These are phyloP conservation scores for Oreonectes daqikongensis DNA, from an alignment of 2,797 vertebrate genomes.

Conservation along the genomic window DNA sequence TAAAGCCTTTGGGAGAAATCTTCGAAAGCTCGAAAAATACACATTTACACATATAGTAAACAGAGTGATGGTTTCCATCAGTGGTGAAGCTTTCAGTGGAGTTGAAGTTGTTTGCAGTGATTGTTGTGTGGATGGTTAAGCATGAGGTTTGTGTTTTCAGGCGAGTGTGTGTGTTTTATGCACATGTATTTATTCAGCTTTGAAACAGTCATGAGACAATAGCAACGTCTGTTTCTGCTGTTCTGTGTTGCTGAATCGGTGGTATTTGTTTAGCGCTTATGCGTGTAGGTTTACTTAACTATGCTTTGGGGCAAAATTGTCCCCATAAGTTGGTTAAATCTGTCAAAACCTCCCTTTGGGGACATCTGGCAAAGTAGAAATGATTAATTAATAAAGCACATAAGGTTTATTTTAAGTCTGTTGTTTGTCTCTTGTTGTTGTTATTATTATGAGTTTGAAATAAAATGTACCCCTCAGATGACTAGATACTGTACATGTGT, in stretches of 20 bases:
- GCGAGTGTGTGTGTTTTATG: constrained; percentile 1
- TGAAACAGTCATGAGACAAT: constrained; percentile 15
- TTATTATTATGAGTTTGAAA: neutral
- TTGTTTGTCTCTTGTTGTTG: neutral
- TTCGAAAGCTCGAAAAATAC: neutral
- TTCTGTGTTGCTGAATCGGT: constrained; percentile 6
- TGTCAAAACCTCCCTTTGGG: neutral
- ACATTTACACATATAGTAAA: neutral
- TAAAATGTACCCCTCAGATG: neutral
- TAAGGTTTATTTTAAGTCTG: neutral
- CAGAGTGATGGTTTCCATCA: neutral
- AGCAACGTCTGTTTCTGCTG: constrained; percentile 1
- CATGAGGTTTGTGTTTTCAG: constrained; percentile 18
- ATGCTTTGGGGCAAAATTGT: constrained; percentile 11
- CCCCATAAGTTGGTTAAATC: neutral
- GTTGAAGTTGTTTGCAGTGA: constrained; percentile 11
- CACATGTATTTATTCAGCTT: constrained; percentile 9
- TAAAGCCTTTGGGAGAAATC: constrained; percentile 8
- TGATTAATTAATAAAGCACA: neutral
- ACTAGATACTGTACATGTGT: neutral
- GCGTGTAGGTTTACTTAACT: neutral
- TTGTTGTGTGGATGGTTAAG: constrained; percentile 14
- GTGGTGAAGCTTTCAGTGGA: neutral
- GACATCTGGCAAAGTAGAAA: neutral
- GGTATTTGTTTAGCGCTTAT: constrained; percentile 14